Percentiles rank a stretch among this genome's conserved stretches.
These are phyloP conservation scores for Tromatobia lineatoria DNA, from an alignment of 2,888 invertebrate genomes.

Conservation along the genomic window DNA sequence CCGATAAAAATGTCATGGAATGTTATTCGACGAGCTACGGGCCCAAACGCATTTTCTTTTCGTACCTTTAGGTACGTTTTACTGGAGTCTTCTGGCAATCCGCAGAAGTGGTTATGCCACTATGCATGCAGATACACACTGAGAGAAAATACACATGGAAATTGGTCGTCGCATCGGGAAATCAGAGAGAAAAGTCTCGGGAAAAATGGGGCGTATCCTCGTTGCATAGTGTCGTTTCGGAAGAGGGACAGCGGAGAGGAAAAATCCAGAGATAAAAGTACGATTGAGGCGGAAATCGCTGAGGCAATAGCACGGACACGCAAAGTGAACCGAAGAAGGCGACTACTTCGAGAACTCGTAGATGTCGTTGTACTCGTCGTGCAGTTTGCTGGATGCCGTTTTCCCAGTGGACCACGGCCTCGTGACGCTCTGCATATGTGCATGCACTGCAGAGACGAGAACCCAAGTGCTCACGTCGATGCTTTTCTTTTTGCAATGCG, in stretches of 20 bases:
- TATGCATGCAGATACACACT: slow-evolving; percentile 22
- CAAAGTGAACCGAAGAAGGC: not conserved
- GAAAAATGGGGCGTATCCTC: slow-evolving; percentile 33
- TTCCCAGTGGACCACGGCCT: slow-evolving; percentile 51
- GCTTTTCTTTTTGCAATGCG: slow-evolving; percentile 15
- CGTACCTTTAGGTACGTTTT: slow-evolving; percentile 6
- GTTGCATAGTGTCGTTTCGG: slow-evolving; percentile 22
- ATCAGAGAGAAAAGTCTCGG: slow-evolving; percentile 47
- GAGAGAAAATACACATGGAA: slow-evolving; percentile 19
- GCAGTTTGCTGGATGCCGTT: slow-evolving; percentile 32
- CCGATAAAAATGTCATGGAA: slow-evolving; percentile 29
- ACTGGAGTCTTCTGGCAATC: slow-evolving; percentile 29
- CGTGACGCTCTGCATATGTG: not conserved
- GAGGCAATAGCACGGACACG: not conserved
- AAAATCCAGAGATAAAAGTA: slow-evolving; percentile 41
- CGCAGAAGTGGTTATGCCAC: slow-evolving; percentile 41
- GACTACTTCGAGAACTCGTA: not conserved
- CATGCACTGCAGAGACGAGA: slow-evolving; percentile 23
- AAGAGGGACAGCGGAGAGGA: not conserved
- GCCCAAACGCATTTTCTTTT: not conserved
- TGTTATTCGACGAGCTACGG: slow-evolving; percentile 48
- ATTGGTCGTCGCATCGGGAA: slow-evolving; percentile 46
- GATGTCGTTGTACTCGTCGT: slow-evolving; percentile 27
- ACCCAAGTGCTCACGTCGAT: slow-evolving; percentile 48
- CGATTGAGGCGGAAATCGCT: slow-evolving; percentile 41